Evolutionary conservation across 2,888 invertebrate species (phyloP).

Genomic region (Piscicola geometra): DNA sequence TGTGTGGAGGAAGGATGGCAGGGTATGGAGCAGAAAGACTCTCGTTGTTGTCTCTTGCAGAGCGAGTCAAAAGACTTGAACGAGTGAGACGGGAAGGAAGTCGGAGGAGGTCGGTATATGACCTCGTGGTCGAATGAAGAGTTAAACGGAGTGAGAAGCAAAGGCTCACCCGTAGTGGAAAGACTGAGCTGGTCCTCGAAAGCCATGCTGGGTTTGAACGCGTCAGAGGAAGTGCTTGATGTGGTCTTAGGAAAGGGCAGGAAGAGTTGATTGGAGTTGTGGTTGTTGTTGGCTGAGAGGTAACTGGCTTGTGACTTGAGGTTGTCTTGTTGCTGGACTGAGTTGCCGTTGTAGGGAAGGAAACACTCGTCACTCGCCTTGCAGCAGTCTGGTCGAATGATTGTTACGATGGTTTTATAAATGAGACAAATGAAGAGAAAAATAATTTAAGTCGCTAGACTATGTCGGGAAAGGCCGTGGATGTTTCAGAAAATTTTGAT

Average conservation of each 20-base stretch:
- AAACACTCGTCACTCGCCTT: neutral
- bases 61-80: conserved; percentile 29
- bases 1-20: conserved; percentile 28
- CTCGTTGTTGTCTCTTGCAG: neutral
- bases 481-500: no score
- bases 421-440: no score
- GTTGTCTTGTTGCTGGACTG: neutral
- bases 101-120: conserved; percentile 17
- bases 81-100: conserved; percentile 4
- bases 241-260: neutral
- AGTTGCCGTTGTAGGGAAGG: neutral
- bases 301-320: neutral
- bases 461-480: no score
- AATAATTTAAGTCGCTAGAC: no score
- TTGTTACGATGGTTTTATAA: no score
- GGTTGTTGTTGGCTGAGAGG: no score
- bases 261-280: neutral
- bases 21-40: neutral
- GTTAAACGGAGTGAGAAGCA: conserved; percentile 8
- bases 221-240: neutral
- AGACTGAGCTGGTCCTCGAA: neutral
- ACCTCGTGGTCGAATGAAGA: neutral
- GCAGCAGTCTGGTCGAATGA: neutral
- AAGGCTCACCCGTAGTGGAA: conserved; percentile 2
- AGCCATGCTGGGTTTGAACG: neutral